These are phyloP conservation scores for Criorhina ranunculi DNA, from an alignment of 2,888 invertebrate species.

Conservation along the genomic window DNA sequence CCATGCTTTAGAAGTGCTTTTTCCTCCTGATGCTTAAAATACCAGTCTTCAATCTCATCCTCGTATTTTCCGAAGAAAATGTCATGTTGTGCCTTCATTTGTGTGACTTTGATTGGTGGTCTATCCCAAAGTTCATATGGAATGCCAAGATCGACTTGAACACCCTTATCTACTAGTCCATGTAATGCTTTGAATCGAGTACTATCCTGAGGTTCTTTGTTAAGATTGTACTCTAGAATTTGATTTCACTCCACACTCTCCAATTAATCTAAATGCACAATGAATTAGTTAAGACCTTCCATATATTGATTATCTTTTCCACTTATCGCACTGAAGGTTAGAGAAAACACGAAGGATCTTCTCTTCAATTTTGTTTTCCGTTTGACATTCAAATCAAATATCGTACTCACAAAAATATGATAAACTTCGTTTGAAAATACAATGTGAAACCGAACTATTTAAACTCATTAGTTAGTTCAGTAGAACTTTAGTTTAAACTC, in stretches of 20 bases:
- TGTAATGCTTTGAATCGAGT: constrained; percentile 96
- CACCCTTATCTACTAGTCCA: constrained; percentile 96
- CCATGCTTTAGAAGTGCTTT: constrained; percentile 89
- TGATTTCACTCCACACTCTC: constrained; percentile 96
- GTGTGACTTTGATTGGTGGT: constrained; percentile 97
- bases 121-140: constrained; percentile 98
- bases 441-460: no score
- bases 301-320: constrained; percentile 86
- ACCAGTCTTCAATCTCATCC: constrained; percentile 95
- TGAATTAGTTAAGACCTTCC: constrained; percentile 86
- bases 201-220: constrained; percentile 97
- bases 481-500: no score
- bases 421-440: no score
- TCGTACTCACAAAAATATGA: no score
- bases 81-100: constrained; percentile 97
- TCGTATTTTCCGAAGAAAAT: constrained; percentile 94
- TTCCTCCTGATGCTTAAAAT: constrained; percentile 92
- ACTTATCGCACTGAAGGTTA: constrained; percentile 52
- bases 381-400: no score
- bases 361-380: no score
- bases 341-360: constrained; percentile 34
- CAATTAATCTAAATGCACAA: constrained; percentile 88
- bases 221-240: constrained; percentile 96
- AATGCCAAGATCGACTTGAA: constrained; percentile 99
- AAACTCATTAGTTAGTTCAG: no score